Base-by-base conservation (phyloP, 2,113 vertebrate species). In the Neopipo cinnamomea region DNA sequence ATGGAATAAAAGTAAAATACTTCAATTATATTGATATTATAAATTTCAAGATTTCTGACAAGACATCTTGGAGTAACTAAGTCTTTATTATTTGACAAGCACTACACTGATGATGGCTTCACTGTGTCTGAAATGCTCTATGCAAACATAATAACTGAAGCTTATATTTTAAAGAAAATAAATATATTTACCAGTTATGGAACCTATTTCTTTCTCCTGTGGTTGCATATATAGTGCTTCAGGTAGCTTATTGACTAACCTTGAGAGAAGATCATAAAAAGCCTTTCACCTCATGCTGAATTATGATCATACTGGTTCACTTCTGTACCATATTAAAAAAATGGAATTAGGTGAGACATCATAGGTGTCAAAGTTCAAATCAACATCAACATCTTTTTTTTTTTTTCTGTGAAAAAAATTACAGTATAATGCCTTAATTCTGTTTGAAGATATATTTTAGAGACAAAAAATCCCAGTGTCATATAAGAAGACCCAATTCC, bases 171-270 rank as follows among this genome's bases (percentile, higher is more conserved):
- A 30, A 24, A 74, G 39, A 76, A 91, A 70, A 25, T 50, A 91
- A 88, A 91, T 77, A 33, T 73, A 84, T 92, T 95, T 82, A 49
- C n/a, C 41, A 18, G 23, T 31, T 31, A 44, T 37, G 23, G 21
- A 91, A 71, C 14, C 8, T 62, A 55, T 7, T 31, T 82, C 6
- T 95, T 93, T 78, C 83, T 83, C 42, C 11, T 85, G 14, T 50
- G 55, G 37, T 63, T 94, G n/a, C 58, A 79, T 33, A 61, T 42
- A 85, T 49, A 73, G 27, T 62, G 66, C 41, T 83, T 94, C 88
- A 83, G 59, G 90, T 49, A 91, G 41, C 28, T 91, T 95, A 88
- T 83, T 93, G 85, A 91, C 66, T 83, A 83, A 88, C 74, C 55
- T 77, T 82, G 63, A 74, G 17, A 88, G 61, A 89, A 85, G 85